Evolutionary conservation across 1,140 invertebrate species (phyloP).

Genomic region (Helicoverpa armigera): DNA sequence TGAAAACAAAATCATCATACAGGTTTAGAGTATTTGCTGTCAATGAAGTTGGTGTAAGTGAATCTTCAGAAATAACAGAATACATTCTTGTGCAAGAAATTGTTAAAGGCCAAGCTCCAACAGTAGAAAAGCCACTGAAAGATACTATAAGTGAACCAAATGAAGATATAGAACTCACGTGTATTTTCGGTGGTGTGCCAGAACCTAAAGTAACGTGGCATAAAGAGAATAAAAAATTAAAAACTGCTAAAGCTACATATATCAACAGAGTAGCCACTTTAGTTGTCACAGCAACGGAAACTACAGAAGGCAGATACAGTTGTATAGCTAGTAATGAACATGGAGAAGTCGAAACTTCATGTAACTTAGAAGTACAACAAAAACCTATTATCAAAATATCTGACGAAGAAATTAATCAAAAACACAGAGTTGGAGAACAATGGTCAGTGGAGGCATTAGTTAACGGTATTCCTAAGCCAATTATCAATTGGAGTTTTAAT

Average conservation of each 20-base stretch:
- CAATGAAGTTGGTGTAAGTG: constrained; percentile 91
- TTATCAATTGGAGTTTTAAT: constrained; percentile 89
- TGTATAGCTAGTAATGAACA: constrained; percentile 91
- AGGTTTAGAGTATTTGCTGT: constrained; percentile 92
- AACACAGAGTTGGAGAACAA: constrained; percentile 87
- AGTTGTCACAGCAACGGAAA: constrained; percentile 89
- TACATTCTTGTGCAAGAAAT: constrained; percentile 87
- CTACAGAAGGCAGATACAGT: constrained; percentile 90
- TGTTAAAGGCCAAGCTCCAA: constrained; percentile 86
- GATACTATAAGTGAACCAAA: constrained; percentile 87
- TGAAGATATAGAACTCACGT: constrained; percentile 89
- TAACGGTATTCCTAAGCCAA: constrained; percentile 90
- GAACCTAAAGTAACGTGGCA: constrained; percentile 94
- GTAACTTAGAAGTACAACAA: constrained; percentile 89
- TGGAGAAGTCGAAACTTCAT: constrained; percentile 91
- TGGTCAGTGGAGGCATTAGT: constrained; percentile 89
- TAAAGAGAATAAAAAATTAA: constrained; percentile 87
- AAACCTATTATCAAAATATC: constrained; percentile 89
- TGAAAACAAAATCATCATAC: constrained; percentile 91
- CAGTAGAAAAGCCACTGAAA: constrained; percentile 88
- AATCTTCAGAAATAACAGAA: constrained; percentile 87
- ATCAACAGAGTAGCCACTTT: constrained; percentile 92
- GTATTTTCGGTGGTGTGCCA: constrained; percentile 94
- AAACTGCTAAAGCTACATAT: constrained; percentile 88
- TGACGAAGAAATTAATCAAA: constrained; percentile 88